A percentile compares a stretch with the other conserved stretches of the same genome.
Conservation (phyloP, 2,113 vertebrate species). For the Bufo bufo region DNA sequence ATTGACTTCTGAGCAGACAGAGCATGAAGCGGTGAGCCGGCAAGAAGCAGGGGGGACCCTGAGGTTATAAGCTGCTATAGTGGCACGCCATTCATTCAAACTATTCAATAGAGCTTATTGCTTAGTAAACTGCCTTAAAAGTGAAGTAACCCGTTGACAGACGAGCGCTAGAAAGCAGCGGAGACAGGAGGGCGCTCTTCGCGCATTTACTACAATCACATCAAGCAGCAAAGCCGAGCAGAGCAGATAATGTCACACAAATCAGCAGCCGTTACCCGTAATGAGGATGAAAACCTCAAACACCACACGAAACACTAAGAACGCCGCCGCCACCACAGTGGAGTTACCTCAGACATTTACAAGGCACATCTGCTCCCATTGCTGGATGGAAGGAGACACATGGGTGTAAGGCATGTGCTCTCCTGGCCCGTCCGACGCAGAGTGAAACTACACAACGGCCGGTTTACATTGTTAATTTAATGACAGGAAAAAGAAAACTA, state of each 20-base stretch:
- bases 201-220: no score
- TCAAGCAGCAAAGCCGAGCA: no score
- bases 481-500: constrained; percentile 71
- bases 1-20: neutral
- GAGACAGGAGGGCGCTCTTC: no score
- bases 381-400: neutral
- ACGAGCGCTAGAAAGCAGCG: no score
- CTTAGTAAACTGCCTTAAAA: no score
- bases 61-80: neutral
- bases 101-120: neutral
- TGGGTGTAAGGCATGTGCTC: neutral
- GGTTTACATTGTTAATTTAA: constrained; percentile 70
- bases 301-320: no score
- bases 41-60: neutral
- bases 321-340: neutral
- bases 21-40: neutral
- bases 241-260: no score
- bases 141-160: neutral
- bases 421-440: neutral
- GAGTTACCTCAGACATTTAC: constrained; percentile 44
- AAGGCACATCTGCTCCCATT: neutral
- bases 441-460: constrained; percentile 36
- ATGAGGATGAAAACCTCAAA: no score
- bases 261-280: no score
- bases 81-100: neutral